Percentiles rank a stretch among this genome's conserved stretches.
Conservation (phyloP, 2,888 invertebrate species). For the Epinotia ramella region DNA sequence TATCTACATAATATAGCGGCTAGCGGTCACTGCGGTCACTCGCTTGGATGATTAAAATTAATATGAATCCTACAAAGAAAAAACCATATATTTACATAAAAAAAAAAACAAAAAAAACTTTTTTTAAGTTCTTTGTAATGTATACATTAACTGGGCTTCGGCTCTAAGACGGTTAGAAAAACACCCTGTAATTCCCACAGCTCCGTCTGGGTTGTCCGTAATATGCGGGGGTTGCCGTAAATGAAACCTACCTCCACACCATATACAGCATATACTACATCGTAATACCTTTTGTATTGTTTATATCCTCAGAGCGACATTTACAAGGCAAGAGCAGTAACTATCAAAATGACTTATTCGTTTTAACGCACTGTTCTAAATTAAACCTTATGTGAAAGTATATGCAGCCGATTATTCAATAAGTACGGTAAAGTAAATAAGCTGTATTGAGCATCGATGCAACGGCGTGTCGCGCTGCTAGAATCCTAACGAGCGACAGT, state of each 20-base stretch:
- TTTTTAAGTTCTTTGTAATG: too few species aligned
- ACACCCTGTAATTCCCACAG: too few species aligned
- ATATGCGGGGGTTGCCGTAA: too few species aligned
- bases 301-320: constrained; percentile 1
- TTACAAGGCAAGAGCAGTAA: not conserved
- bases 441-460: constrained; percentile 52
- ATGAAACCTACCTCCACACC: not conserved
- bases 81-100: too few species aligned
- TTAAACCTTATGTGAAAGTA: not conserved
- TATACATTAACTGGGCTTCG: too few species aligned
- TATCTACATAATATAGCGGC: too few species aligned
- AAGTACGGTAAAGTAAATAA: not conserved
- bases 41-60: too few species aligned
- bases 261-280: not conserved
- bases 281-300: not conserved
- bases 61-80: too few species aligned
- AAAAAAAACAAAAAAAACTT: too few species aligned
- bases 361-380: not conserved
- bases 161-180: too few species aligned
- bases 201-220: too few species aligned
- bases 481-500: constrained; percentile 59
- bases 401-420: not conserved
- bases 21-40: too few species aligned
- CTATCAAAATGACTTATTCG: constrained; percentile 1
- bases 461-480: constrained; percentile 53